These are phyloP conservation scores for Agraylea sexmaculata DNA, from an alignment of 1,140 invertebrate genomes.

Conservation along the genomic window DNA sequence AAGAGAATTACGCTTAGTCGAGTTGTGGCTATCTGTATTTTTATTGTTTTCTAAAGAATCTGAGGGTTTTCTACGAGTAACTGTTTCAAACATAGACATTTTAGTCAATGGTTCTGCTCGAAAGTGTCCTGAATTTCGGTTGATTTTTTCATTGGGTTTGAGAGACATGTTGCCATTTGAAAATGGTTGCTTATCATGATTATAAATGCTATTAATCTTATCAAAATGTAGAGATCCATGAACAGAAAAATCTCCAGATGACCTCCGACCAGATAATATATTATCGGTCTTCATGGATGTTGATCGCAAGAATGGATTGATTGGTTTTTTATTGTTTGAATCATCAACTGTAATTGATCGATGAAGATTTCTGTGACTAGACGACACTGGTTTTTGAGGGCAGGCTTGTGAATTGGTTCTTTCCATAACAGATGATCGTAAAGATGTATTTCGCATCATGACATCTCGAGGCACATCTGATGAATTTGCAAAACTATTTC, in stretches of 20 bases:
- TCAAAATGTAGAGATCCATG: slow-evolving; percentile 2
- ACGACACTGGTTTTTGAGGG: slow-evolving; percentile 10
- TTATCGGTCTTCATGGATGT: slow-evolving; percentile 13
- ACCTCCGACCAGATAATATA: too few relatives aligned
- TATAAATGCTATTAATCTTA: slow-evolving; percentile 3
- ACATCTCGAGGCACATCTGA: slow-evolving; percentile 7
- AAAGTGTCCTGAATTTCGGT: slow-evolving; percentile 5
- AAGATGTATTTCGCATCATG: slow-evolving; percentile 3
- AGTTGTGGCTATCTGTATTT: too few relatives aligned
- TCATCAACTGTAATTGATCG: slow-evolving; percentile 12
- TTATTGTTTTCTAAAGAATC: too few relatives aligned
- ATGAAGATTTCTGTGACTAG: slow-evolving; percentile 11
- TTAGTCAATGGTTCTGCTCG: slow-evolving; percentile 13
- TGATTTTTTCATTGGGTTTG: slow-evolving; percentile 11
- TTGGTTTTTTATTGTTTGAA: slow-evolving; percentile 11
- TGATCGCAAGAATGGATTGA: slow-evolving; percentile 16
- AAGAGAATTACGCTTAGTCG: too few relatives aligned
- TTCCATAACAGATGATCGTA: slow-evolving; percentile 9
- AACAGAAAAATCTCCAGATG: background rate
- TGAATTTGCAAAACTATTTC: slow-evolving; percentile 15
- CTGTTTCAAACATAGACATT: too few relatives aligned
- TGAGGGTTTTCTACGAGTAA: too few relatives aligned
- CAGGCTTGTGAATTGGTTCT: background rate
- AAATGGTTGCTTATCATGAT: slow-evolving; percentile 7
- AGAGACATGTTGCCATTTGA: slow-evolving; percentile 8